Conservation (phyloP, 2,113 vertebrate genomes). For the Herpetotheres cachinnans region DNA sequence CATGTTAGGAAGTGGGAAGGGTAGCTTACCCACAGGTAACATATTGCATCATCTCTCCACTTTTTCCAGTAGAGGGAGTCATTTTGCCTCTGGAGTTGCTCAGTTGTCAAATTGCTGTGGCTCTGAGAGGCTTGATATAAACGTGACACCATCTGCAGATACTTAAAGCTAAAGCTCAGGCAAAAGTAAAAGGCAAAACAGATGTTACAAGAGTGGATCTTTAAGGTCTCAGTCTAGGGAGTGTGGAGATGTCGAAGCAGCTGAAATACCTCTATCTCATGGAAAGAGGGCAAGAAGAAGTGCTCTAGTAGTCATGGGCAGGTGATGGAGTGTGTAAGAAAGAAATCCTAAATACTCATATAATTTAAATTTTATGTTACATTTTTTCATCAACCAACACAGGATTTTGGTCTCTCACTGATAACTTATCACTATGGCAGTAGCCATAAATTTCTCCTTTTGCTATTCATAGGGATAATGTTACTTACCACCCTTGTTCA, state of each 20-base stretch:
- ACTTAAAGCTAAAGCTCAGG: not conserved
- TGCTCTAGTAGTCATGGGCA: not conserved
- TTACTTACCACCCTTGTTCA: not conserved
- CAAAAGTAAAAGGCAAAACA: not conserved
- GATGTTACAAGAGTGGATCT: not conserved
- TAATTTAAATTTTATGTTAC: not conserved
- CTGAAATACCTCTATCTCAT: not conserved
- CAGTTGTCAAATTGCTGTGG: not conserved
- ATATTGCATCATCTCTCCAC: not conserved
- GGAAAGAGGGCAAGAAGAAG: not conserved
- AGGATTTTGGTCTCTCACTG: not conserved
- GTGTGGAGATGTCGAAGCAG: not conserved
- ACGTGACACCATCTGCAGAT: not conserved
- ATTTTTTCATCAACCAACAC: not conserved
- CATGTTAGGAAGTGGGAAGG: not conserved
- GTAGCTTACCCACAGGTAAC: too few species aligned
- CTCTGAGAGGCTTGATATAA: not conserved
- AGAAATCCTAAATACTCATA: not conserved
- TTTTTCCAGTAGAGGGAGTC: not conserved
- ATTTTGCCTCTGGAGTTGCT: not conserved
- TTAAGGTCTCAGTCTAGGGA: not conserved
- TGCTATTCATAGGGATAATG: not conserved
- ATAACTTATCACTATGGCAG: rapidly evolving
- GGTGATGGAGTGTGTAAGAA: not conserved
- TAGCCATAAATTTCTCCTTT: not conserved